Percentiles rank a stretch among this genome's conserved stretches.
phyloP scores from a whole-genome alignment of 2,113 vertebrate species.

The Sitta europaea region DNA sequence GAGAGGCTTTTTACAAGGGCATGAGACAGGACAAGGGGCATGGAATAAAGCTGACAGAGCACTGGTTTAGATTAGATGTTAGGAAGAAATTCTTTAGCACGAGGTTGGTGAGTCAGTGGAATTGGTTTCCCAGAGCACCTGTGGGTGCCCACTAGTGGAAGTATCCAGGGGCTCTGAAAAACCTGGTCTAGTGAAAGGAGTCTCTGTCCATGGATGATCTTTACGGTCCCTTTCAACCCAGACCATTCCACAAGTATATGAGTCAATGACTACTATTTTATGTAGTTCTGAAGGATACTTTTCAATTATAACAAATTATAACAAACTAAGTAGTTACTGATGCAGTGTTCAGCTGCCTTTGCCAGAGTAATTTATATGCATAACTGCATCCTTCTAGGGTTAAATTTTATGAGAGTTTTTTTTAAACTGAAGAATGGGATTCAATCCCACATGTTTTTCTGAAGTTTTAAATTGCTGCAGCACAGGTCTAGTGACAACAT shows the following conservation, averaged over 20 bases:
- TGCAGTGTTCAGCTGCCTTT: neutral
- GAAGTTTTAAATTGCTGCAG: constrained; percentile 35
- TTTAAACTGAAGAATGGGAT: neutral
- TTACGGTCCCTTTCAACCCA: neutral
- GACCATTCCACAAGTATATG: neutral
- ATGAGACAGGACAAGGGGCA: fast-evolving
- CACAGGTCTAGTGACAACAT: constrained; percentile 35
- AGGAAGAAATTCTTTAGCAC: neutral
- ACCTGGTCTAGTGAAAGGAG: neutral
- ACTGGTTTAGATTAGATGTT: neutral
- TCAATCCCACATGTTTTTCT: constrained; percentile 10
- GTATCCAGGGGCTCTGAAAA: neutral
- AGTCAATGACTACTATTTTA: neutral
- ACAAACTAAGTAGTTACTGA: neutral
- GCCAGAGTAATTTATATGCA: neutral
- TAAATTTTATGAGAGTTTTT: neutral
- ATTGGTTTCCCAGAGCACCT: neutral
- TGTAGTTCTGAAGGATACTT: neutral
- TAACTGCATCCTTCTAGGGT: neutral
- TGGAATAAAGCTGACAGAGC: neutral
- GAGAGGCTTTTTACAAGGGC: neutral
- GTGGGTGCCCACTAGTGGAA: fast-evolving
- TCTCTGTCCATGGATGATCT: neutral
- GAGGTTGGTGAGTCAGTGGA: neutral
- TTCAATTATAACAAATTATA: neutral